Evolutionary conservation across 2,797 vertebrate species (phyloP), one percentile per base, ranked within the genome.

Genomic region (Carcharodon carcharias): DNA sequence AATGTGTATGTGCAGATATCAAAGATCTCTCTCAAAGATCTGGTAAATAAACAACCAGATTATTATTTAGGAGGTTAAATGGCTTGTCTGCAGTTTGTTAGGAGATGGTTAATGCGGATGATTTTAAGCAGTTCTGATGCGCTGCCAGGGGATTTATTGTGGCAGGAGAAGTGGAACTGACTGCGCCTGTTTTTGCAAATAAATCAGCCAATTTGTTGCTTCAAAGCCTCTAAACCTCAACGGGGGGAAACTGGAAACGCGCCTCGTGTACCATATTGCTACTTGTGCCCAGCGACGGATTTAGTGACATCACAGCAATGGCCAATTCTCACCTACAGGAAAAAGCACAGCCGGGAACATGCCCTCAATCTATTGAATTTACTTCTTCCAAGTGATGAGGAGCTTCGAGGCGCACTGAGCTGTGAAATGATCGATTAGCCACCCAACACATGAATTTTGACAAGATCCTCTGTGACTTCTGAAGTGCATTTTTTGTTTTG

Each of bases 191-290:
- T 85, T 45, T 85, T 50, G 18, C 82, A 85, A 85, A 50, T 50
- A 85, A 85, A 26, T 85, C 82, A 50, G 82, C 82, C 82, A 85
- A 85, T 85, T 85, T 85, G 82, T 50, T 85, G 82, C 82, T 18
- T 85, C 4, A 50, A 50, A 85, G 18, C 82, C 18, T 50, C 82
- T 85, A 9, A 85, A 8, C 40, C 82, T 1, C 82, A 85, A 82
- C 40, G 50, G 82, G 82, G 1, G 18, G 40, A 85, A 85, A 50
- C 6, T 85, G 82, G 82, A 50, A 85, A 8, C 82, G 23, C 7
- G 7, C 82, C 40, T 50, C 18, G 45, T 23, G 40, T 50, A 50
- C 5, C 82, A 85, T 85, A 85, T 85, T 85, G 82, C 82, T 23
- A 23, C 82, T 26, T 85, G 82, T 50, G 50, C 82, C 82, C 8